Evolutionary conservation across 1,140 invertebrate species (phyloP).

Genomic region (Nautilus pompilius): DNA sequence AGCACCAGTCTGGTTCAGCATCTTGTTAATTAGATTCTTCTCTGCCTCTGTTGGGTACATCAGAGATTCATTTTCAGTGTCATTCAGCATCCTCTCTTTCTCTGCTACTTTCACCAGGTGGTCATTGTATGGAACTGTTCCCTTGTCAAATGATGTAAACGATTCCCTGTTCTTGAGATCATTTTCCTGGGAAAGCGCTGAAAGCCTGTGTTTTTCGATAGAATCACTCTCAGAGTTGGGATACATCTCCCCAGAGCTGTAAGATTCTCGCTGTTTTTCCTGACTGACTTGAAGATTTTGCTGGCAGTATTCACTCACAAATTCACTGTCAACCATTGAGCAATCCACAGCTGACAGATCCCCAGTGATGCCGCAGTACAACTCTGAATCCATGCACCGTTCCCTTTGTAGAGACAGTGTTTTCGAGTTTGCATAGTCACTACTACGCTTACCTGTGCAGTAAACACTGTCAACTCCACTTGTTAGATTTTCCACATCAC

Average conservation of each 20-base stretch:
- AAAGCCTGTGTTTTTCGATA: conserved; percentile 28
- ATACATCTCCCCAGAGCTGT: conserved; percentile 26
- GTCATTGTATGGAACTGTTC: background rate
- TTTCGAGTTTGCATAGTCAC: too few relatives aligned
- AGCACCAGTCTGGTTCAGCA: conserved; percentile 11
- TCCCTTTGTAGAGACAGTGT: too few relatives aligned
- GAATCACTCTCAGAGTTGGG: conserved; percentile 13
- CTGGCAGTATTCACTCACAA: conserved; percentile 50
- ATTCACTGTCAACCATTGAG: conserved; percentile 47
- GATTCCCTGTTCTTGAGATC: conserved; percentile 28
- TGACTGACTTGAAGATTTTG: conserved; percentile 50
- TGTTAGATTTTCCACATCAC: too few relatives aligned
- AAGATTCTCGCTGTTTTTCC: conserved; percentile 31
- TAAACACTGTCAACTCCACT: too few relatives aligned
- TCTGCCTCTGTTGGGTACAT: conserved; percentile 21
- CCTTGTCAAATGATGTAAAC: conserved; percentile 22
- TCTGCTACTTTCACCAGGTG: background rate
- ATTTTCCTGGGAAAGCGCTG: conserved; percentile 29
- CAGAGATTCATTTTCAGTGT: conserved; percentile 13
- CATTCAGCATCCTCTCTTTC: conserved; percentile 13
- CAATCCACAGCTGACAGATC: conserved; percentile 59
- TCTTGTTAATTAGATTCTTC: conserved; percentile 20
- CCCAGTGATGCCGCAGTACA: conserved; percentile 64
- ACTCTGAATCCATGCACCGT: too few relatives aligned
- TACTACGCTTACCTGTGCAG: too few relatives aligned